Evolutionary conservation across 2,888 invertebrate genomes (phyloP), one percentile per base, ranked within the genome.

Genomic region (Caenorhabditis imperialis): DNA sequence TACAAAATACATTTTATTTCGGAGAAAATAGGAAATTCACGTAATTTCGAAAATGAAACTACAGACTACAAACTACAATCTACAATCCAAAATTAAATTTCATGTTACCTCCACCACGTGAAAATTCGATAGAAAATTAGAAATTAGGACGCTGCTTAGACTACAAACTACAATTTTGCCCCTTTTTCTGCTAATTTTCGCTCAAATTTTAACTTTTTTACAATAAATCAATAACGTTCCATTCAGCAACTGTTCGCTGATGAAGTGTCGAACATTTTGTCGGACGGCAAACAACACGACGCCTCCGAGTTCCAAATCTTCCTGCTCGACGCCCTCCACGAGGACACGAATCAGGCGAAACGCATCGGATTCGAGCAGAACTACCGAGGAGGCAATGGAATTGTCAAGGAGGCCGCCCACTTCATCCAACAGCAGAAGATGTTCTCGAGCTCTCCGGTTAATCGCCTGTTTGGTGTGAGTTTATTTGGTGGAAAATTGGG

Each of bases 231-330:
- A n/a, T n/a, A n/a, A n/a, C n/a, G n/a, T n/a, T n/a, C n/a, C n/a
- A n/a, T 81, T 37, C 62, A 85, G 84, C 58, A 69, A 45, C 54
- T 79, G 1, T 78, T 80, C 58, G 74, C 77, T 7, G 53, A 47
- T 12, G 51, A 73, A 54, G 79, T 84, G 27, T 80, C 80, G 35
- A 40, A 35, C 1, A 38, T 50, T 23, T 57, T 87, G 23, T 78
- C 77, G 22, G 85, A 87, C 57, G 78, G 85, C 3, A 69, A 75
- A n/a, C 91, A 91, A 81, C 91, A 91, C 81, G 91, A 91, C 82
- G 90, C 91, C 2, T 91, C 91, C 78, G 91, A 91, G 79, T 91
- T 91, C 79, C 89, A 91, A 88, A 89, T 90, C 14, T 90, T 89
- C 82, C 85, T 91, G 12, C 75, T 89, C 14, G 89, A 89, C 73